Evolutionary conservation across 2,888 invertebrate species (phyloP).

Genomic region (Andrena hattorfiana): DNA sequence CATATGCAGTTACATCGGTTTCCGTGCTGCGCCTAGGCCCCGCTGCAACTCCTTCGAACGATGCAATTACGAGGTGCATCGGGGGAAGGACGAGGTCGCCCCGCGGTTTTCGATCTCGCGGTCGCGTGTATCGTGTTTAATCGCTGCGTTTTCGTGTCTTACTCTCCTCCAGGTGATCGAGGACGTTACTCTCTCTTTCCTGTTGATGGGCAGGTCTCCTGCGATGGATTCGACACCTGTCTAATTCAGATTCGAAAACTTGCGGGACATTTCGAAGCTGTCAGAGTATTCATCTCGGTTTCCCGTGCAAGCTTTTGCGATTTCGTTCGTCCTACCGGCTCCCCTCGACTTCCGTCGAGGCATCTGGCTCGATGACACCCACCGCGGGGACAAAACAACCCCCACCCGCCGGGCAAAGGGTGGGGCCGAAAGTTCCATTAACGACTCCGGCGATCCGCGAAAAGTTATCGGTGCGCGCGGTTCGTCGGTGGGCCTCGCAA

Average conservation of each 20-base stretch:
- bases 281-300: not conserved
- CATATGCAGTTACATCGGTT: conserved; percentile 78
- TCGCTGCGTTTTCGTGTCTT: conserved; percentile 39
- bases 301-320: not conserved
- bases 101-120: conserved; percentile 58
- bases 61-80: conserved; percentile 53
- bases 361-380: not conserved
- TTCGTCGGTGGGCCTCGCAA: conserved; percentile 57
- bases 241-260: too few species aligned
- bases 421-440: conserved; percentile 39
- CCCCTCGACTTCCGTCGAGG: not conserved
- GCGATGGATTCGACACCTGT: too few species aligned
- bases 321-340: not conserved
- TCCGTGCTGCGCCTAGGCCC: conserved; percentile 72
- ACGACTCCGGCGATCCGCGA: conserved; percentile 47
- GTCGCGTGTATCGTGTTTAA: conserved; percentile 59
- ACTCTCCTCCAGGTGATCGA: not conserved
- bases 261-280: too few species aligned
- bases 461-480: conserved; percentile 47
- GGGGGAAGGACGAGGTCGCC: conserved; percentile 30
- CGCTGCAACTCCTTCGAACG: conserved; percentile 55
- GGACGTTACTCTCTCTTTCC: not conserved
- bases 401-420: not conserved
- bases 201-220: too few species aligned
- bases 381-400: conserved; percentile 21